phyloP scores from a whole-genome alignment of 2,888 invertebrate species.

The Athalia circularis region DNA sequence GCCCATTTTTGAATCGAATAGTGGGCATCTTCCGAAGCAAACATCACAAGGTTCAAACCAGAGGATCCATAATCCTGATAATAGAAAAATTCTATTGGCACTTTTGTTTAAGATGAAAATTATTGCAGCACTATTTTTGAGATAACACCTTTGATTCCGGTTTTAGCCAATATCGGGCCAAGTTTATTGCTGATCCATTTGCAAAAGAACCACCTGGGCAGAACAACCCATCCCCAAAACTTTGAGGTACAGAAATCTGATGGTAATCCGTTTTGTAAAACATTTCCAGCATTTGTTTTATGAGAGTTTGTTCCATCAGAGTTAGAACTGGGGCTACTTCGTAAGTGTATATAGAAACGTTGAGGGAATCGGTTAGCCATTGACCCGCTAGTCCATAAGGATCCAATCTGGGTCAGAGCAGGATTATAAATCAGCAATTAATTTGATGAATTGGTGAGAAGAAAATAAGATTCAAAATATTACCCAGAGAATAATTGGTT shows the following conservation, averaged over 20 bases:
- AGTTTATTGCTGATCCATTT: slow-evolving; percentile 77
- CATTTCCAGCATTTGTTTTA: slow-evolving; percentile 74
- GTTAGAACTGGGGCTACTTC: slow-evolving; percentile 78
- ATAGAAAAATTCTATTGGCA: not conserved
- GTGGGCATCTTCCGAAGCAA: slow-evolving; percentile 79
- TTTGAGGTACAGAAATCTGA: slow-evolving; percentile 44
- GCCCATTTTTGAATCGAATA: slow-evolving; percentile 79
- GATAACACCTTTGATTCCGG: slow-evolving; percentile 74
- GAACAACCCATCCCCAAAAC: slow-evolving; percentile 75
- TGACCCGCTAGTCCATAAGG: slow-evolving; percentile 76
- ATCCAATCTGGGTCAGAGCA: slow-evolving; percentile 71
- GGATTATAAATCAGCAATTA: not conserved
- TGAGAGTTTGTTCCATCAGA: slow-evolving; percentile 75
- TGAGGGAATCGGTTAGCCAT: slow-evolving; percentile 76
- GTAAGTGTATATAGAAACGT: slow-evolving; percentile 77
- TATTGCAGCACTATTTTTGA: too few relatives aligned
- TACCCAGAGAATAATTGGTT: slow-evolving; percentile 78
- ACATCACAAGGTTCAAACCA: slow-evolving; percentile 73
- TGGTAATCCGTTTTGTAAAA: slow-evolving; percentile 71
- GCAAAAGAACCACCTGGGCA: slow-evolving; percentile 78
- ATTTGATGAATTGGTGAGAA: not conserved
- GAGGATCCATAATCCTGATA: slow-evolving; percentile 72
- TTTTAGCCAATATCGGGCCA: slow-evolving; percentile 75
- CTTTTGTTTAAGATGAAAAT: too few relatives aligned
- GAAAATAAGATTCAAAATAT: slow-evolving; percentile 52